Evolutionary conservation across 2,888 invertebrate species (phyloP), one percentile per base, ranked within the genome.

Genomic region (Drosophila meridionalis): DNA sequence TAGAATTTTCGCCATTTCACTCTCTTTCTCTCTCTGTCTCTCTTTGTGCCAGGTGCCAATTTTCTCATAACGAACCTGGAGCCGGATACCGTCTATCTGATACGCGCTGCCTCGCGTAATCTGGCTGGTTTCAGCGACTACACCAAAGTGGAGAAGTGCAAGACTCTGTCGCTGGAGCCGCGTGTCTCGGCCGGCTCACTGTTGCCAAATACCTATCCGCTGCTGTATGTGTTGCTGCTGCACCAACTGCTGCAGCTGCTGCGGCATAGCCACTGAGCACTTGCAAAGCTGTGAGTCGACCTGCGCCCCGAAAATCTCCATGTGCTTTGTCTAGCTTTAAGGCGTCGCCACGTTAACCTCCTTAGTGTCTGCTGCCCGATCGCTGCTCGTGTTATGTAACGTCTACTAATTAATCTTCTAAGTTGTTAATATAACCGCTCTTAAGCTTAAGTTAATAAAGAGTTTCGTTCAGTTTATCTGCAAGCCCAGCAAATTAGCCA

Each of bases 91-190:
- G 93, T 92, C 40, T 95, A 95, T 82, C 92, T 94, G 67, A 93
- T 95, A 70, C 92, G 94, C 59, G 95, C 94, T 2, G 95, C 95
- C 38, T 94, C 94, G 3, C 93, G 93, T 63, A 95, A 95, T 85
- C 90, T 93, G 28, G 95, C 95, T 11, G 95, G 95, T n/a, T 90
- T 94, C 62, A 93, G 93, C 73, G 93, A 93, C 75, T 93, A 89
- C 77, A 92, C 93, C 45, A 90, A 82, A 57, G 92, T 92, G 55
- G 91, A 91, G 73, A 91, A 90, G 71, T 92, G 92, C 74, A 87
- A 72, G 66, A 93, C 93, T 3, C 79, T 91, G 30, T 92, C 92
- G 8, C 91, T 92, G 69, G 93, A 92, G 60, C 92, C 91, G 4
- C 87, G 91, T 4, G 77, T 82, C 0, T 52, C 84, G 0, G 82